These are phyloP conservation scores for Rotaria macrura DNA, from an alignment of 2,888 invertebrate genomes.

Conservation along the genomic window DNA sequence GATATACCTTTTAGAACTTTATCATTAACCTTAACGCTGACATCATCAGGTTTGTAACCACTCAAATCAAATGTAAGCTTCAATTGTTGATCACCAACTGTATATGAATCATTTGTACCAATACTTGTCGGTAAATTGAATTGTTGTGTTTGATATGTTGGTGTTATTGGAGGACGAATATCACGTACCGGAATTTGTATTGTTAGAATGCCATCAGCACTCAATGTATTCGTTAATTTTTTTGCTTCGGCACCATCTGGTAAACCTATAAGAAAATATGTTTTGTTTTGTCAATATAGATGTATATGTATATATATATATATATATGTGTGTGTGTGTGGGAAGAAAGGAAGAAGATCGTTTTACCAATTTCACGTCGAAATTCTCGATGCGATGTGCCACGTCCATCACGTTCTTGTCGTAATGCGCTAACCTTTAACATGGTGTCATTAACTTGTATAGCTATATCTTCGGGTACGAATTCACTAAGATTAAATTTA, in stretches of 20 bases:
- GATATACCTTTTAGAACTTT: conserved; percentile 22
- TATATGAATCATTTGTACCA: neutral
- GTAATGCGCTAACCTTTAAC: conserved; percentile 26
- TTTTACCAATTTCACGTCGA: conserved; percentile 28
- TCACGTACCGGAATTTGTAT: conserved; percentile 29
- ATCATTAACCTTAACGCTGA: conserved; percentile 34
- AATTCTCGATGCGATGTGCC: conserved; percentile 29
- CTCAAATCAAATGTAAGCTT: conserved; percentile 32
- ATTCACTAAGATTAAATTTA: conserved; percentile 33
- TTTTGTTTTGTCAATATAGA: too few species aligned
- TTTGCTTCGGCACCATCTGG: conserved; percentile 30
- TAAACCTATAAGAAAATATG: conserved; percentile 28
- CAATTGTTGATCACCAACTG: neutral
- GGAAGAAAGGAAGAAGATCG: too few species aligned
- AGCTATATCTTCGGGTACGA: conserved; percentile 29
- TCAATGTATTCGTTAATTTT: conserved; percentile 27
- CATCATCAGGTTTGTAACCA: conserved; percentile 34
- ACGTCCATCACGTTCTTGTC: conserved; percentile 30
- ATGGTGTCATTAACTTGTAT: conserved; percentile 33
- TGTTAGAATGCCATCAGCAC: conserved; percentile 26
- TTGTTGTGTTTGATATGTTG: conserved; percentile 11
- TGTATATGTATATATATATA: too few species aligned
- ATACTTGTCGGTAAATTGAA: conserved; percentile 21
- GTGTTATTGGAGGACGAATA: conserved; percentile 24
- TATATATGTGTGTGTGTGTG: too few species aligned